Conservation (phyloP, 2,888 invertebrate genomes). For the Callinectes sapidus region DNA sequence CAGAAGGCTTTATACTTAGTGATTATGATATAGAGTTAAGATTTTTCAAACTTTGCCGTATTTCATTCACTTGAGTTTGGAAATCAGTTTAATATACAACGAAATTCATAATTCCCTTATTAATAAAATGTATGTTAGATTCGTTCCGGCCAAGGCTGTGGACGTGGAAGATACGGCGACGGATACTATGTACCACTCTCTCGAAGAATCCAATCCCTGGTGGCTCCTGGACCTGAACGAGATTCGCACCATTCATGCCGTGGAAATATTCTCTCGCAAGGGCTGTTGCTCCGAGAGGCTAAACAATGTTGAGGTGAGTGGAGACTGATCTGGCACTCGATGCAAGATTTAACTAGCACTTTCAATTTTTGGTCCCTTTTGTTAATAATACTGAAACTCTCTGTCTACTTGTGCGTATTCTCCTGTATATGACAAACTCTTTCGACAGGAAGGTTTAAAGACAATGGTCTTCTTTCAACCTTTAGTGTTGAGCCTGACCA, state of each 20-base stretch:
- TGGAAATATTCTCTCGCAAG: not conserved
- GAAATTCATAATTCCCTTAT: not conserved
- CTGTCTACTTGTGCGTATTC: not conserved
- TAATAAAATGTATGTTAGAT: not conserved
- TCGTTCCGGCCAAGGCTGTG: not conserved
- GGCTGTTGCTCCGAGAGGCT: not conserved
- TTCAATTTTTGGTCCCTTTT: not conserved
- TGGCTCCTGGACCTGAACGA: conserved; percentile 23
- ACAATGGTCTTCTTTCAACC: not conserved
- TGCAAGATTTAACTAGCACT: not conserved
- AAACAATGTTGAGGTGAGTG: not conserved
- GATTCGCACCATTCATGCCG: not conserved
- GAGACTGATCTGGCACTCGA: not conserved
- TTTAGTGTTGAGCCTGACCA: not conserved
- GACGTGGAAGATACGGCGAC: not conserved
- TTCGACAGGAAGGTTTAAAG: not conserved
- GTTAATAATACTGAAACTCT: not conserved
- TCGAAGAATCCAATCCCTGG: not conserved
- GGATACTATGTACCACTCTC: not conserved
- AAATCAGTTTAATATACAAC: too few species aligned
- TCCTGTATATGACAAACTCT: not conserved
- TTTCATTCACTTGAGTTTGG: too few species aligned
- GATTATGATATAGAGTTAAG: too few species aligned
- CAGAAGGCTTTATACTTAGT: too few species aligned
- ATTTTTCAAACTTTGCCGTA: too few species aligned